Evolutionary conservation across 2,113 vertebrate species (phyloP), one percentile per base, ranked within the genome.

Genomic region (Vulpes lagopus): DNA sequence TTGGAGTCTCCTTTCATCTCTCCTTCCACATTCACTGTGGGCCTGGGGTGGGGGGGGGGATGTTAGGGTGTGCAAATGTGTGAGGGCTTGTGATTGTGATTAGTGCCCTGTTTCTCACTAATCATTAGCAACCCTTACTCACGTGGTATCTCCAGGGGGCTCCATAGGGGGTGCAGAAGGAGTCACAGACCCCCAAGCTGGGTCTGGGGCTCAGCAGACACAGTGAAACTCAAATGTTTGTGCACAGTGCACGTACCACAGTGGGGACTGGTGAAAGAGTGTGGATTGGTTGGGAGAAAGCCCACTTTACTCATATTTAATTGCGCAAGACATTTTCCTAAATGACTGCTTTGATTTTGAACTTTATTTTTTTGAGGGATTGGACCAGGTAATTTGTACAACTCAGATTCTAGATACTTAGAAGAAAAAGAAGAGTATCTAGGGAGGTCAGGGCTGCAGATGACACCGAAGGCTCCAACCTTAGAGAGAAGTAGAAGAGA

Each of bases 291-390:
- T 62, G 11, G 43, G 38, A 59, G 67, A 57, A 86, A 79, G 57
- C 57, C 43, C 53, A 8, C 65, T n/a, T 74, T 38, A 12, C 49
- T 64, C 78, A 74, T 30, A 43, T 80, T 60, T 73, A 89, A 51
- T 78, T 81, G 53, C 82, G 74, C 32, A 23, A 87, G 43, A 10
- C 3, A 1, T 4, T 11, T 65, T 81, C 92, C 91, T 32, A 71
- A 79, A 53, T 93, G 49, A 85, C 82, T 74, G 53, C 30, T 95
- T 96, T 92, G n/a, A 94, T 88, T 94, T 78, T 80, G 51, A 97
- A 93, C 65, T 82, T 57, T 57, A 23, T 38, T 16, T 62, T 64
- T 88, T 71, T 81, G 38, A 82, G 64, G 27, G 60, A 11, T 53
- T 80, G 35, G 22, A 64, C 60, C 76, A 51, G 79, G 6, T 51